Conservation (phyloP, 2,113 vertebrate species). For the Empidonax traillii region DNA sequence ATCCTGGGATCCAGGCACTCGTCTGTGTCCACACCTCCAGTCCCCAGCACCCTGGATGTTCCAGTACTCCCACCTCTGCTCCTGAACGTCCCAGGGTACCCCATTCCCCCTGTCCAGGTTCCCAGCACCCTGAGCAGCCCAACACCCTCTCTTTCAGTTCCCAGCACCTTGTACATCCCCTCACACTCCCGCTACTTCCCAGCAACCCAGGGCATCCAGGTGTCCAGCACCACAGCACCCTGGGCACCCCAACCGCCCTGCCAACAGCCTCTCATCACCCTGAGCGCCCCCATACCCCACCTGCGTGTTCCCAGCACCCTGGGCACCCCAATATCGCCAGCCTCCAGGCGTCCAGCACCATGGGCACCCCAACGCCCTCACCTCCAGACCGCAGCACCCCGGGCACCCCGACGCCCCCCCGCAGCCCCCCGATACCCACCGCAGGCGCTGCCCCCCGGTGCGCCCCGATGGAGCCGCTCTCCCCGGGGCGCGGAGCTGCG, state of each 20-base stretch:
- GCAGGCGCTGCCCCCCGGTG: not conserved
- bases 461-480: not conserved
- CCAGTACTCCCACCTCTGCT: not conserved
- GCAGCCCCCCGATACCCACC: not conserved
- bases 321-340: not conserved
- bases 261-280: not conserved
- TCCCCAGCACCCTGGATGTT: not conserved
- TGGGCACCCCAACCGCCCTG: not conserved
- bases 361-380: not conserved
- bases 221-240: not conserved
- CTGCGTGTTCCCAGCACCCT: not conserved
- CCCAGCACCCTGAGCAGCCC: not conserved
- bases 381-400: not conserved
- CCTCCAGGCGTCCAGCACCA: no score
- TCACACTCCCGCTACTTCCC: not conserved
- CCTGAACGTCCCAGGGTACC: not conserved
- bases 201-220: not conserved
- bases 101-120: no score
- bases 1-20: not conserved
- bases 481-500: slow-evolving; percentile 13
- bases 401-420: not conserved
- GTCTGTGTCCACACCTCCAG: not conserved
- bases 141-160: not conserved
- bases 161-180: not conserved
- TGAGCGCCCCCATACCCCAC: not conserved